Base-by-base conservation (phyloP, 37 sponge, comb jelly and placozoan genomes). In the Beroe forskalii region DNA sequence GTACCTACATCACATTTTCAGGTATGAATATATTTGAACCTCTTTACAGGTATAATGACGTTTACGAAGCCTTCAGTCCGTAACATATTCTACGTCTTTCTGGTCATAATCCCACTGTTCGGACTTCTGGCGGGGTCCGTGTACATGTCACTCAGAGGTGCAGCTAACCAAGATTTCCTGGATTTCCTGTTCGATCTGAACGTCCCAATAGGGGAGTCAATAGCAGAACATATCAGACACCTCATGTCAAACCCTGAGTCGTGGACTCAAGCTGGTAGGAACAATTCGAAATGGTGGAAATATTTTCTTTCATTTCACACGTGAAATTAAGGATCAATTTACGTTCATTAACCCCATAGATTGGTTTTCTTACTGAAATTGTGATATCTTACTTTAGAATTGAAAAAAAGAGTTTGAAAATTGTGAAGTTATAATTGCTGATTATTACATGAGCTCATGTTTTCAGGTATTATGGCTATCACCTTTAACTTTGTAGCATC, bases 231-330 rank as follows among this genome's bases (percentile, higher is more conserved):
- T 25, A 37, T 80, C 12, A 44, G 28, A 6, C 27, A 17, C 4
- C 31, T 44, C 27, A 14, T 80, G 4, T 44, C 55, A n/a, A 17
- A 80, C 14, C 55, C 86, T 1, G 17, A 20, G 38, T 33, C 28
- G 25, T 80, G 86, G 86, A 48, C 86, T 43, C 38, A 80, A 43
- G 86, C 86, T 41, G 86, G 86, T 80, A 43, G 4, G 55, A n/a
- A n/a, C n/a, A n/a, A n/a, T n/a, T n/a, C n/a, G n/a, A n/a, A n/a
- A n/a, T n/a, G n/a, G n/a, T n/a, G n/a, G n/a, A n/a, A n/a, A n/a
- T n/a, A n/a, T n/a, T n/a, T n/a, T n/a, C n/a, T n/a, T n/a, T n/a
- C n/a, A n/a, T n/a, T n/a, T n/a, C n/a, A n/a, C n/a, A n/a, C n/a
- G n/a, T n/a, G n/a, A n/a, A n/a, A n/a, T n/a, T n/a, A n/a, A n/a